These are phyloP conservation scores for Volucella zonaria DNA, from an alignment of 2,888 invertebrate species.

Conservation along the genomic window DNA sequence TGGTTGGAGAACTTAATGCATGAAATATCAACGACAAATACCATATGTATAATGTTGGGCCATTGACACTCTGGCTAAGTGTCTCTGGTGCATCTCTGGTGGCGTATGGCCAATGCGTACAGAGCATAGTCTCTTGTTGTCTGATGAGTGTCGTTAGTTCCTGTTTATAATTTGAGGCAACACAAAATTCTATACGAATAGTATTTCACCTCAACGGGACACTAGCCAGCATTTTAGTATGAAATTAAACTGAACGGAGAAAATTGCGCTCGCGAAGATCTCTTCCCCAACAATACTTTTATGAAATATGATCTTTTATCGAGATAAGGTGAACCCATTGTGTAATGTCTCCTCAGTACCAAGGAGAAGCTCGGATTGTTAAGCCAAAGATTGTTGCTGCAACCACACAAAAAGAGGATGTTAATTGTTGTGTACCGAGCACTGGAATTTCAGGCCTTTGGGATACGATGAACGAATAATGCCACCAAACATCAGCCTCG, in stretches of 20 bases:
- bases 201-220: slow-evolving; percentile 61
- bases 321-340: slow-evolving; percentile 73
- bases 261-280: slow-evolving; percentile 61
- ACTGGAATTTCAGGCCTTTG: slow-evolving; percentile 65
- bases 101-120: too few species aligned
- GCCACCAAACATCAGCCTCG: slow-evolving; percentile 40
- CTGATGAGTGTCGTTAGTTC: slow-evolving; percentile 59
- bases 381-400: slow-evolving; percentile 69
- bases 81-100: not conserved
- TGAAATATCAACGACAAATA: slow-evolving; percentile 50
- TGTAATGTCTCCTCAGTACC: slow-evolving; percentile 40
- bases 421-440: slow-evolving; percentile 67
- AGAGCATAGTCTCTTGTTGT: not conserved
- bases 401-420: slow-evolving; percentile 71
- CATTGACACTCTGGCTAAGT: slow-evolving; percentile 63
- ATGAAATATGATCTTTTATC: slow-evolving; percentile 73
- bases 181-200: slow-evolving; percentile 12
- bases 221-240: slow-evolving; percentile 41
- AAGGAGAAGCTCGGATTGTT: slow-evolving; percentile 65
- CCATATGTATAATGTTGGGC: slow-evolving; percentile 56
- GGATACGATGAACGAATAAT: slow-evolving; percentile 66
- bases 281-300: slow-evolving; percentile 41
- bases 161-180: slow-evolving; percentile 36
- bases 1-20: slow-evolving; percentile 29
- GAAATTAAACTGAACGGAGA: slow-evolving; percentile 34